phyloP scores from a whole-genome alignment of 2,113 vertebrate genomes.

The Columba livia region DNA sequence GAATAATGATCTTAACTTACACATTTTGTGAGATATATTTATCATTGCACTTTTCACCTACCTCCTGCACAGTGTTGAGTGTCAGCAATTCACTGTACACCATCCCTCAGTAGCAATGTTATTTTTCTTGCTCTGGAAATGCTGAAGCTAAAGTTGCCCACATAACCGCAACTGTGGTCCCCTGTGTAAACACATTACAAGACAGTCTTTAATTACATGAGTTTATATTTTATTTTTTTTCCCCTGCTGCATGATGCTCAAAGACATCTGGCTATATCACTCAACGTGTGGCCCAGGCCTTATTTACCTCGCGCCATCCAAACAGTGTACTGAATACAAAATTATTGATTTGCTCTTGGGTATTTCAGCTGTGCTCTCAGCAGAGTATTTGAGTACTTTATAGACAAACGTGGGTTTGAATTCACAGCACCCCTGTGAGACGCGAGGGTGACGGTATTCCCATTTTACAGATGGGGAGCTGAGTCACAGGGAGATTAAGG shows the following conservation, averaged over 20 bases:
- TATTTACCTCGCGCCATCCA: conserved; percentile 4
- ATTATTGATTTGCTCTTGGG: background rate
- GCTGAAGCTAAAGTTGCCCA: conserved; percentile 9
- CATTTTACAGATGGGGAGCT: conserved; percentile 31
- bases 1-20: conserved; percentile 32
- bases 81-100: conserved; percentile 37
- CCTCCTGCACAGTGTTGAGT: conserved; percentile 3
- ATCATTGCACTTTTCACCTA: conserved; percentile 40
- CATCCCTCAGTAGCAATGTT: conserved; percentile 17
- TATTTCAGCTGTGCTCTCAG: background rate
- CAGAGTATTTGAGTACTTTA: background rate
- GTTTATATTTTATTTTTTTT: background rate
- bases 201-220: conserved; percentile 51
- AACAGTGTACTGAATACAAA: conserved; percentile 11
- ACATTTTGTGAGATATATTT: conserved; percentile 35
- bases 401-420: background rate
- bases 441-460: background rate
- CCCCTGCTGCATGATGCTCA: background rate
- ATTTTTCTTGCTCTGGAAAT: conserved; percentile 53
- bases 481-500: conserved; percentile 55
- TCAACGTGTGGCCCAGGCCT: background rate
- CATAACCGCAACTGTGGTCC: conserved; percentile 24
- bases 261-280: conserved; percentile 22
- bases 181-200: conserved; percentile 44
- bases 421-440: conserved; percentile 6